phyloP scores from a whole-genome alignment of 2,113 vertebrate species.

The Anolis sagrei region DNA sequence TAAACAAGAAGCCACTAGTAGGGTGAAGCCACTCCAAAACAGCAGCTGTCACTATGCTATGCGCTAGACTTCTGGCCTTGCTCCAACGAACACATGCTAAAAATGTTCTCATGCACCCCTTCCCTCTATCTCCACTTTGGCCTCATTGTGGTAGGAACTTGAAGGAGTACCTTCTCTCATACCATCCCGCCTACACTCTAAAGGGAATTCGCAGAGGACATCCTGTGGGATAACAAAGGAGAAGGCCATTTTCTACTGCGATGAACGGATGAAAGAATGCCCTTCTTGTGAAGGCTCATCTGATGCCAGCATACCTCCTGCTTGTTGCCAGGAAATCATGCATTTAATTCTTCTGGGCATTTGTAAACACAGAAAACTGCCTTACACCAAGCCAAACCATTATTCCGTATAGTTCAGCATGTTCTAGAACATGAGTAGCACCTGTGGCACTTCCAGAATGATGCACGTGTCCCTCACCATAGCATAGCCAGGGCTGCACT shows the following conservation, averaged over 20 bases:
- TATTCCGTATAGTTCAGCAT: neutral
- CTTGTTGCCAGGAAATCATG: neutral
- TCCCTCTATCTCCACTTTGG: neutral
- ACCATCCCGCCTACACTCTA: neutral
- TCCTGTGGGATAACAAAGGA: too few relatives aligned
- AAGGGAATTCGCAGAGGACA: neutral
- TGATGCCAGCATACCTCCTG: neutral
- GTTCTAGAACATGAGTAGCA: neutral
- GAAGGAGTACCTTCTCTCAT: neutral
- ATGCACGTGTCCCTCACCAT: neutral
- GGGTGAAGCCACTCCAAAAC: conserved; percentile 55
- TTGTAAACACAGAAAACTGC: neutral
- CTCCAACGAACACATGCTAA: accelerated
- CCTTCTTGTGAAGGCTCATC: neutral
- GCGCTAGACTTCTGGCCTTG: neutral
- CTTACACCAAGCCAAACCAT: neutral
- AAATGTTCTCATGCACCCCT: neutral
- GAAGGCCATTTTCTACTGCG: neutral
- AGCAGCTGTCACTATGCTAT: conserved; percentile 45
- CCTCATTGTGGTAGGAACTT: neutral
- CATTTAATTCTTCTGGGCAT: neutral
- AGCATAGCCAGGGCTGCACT: too few relatives aligned
- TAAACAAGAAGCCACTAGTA: conserved; percentile 69
- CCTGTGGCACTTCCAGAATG: neutral
- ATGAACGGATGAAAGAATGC: neutral